Percentiles rank a stretch among this genome's conserved stretches.
Conservation (phyloP, 2,888 invertebrate species). For the Tethea ocularis region DNA sequence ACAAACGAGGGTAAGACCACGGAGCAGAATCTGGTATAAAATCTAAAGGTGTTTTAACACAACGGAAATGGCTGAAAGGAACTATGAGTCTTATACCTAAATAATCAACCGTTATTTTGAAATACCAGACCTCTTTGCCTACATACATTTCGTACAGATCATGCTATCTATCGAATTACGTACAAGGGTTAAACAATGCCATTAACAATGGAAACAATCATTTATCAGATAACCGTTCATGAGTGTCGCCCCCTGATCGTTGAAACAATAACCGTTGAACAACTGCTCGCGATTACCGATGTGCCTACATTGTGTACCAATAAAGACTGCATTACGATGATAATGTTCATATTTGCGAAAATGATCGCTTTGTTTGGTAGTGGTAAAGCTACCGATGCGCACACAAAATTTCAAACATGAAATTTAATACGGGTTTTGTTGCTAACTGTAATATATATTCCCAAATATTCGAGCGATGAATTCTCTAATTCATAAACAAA, state of each 20-base stretch:
- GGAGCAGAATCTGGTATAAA: too few species aligned
- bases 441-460: too few species aligned
- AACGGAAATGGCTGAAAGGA: too few species aligned
- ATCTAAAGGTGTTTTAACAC: too few species aligned
- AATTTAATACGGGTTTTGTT: not conserved
- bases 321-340: conserved; percentile 5
- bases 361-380: not conserved
- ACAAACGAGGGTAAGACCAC: too few species aligned
- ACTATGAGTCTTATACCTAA: too few species aligned
- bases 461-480: too few species aligned
- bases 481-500: too few species aligned
- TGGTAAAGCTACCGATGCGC: not conserved
- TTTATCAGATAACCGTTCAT: conserved; percentile 51
- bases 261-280: conserved; percentile 14
- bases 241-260: conserved; percentile 38
- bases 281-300: not conserved
- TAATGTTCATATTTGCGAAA: conserved; percentile 3
- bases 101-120: not conserved
- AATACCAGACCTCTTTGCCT: not conserved
- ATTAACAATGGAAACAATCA: conserved; percentile 43
- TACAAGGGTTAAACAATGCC: conserved; percentile 16
- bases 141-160: not conserved
- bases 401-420: not conserved
- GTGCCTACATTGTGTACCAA: conserved; percentile 1
- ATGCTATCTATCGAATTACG: not conserved